Base-by-base conservation (phyloP, 2,888 invertebrate species). In the Chrysolina haemoptera region DNA sequence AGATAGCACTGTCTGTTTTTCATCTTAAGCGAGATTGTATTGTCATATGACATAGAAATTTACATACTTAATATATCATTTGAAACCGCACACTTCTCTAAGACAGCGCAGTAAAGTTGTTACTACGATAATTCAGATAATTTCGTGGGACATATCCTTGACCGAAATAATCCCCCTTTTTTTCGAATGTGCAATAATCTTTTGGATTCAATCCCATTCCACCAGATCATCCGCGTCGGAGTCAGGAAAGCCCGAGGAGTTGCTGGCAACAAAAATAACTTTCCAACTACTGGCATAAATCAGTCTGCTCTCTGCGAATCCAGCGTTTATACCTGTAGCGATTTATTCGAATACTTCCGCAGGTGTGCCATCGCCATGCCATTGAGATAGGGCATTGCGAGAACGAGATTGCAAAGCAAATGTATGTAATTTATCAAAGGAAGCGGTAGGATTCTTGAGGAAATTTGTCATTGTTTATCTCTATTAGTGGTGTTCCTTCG, bases 261-360 rank as follows among this genome's bases (percentile, higher is more conserved):
- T 18, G 35, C 59, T 9, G 35, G 27, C 2, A 35, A 14, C 35
- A 27, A 53, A 40, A 55, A 63, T 70, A 55, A 64, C 64, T 50
- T 53, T 64, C 70, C 64, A 70, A 64, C 64, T 62, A 22, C 40
- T 35, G 63, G 27, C 64, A 68, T 72, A 68, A 72, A 72, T 72
- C 72, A 72, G 72, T 68, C 68, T 63, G 55, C 72, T 63, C 53
- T 72, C 43, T 68, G 59, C 35, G 68, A 66, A 72, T 72, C 63
- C 68, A 41, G 53, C 72, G 62, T 40, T 72, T 72, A 64, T 72
- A 72, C 68, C 64, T 72, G 71, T 68, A 74, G 78, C 76, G 75
- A 77, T 74, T 74, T 70, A 74, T 74, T 46, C 67, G 62, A 63
- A 70, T 74, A 68, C 67, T 69, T 69, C 73, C 73, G 63, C 68